These are phyloP conservation scores for Julus scandinavius DNA, from an alignment of 2,888 invertebrate genomes.

Conservation along the genomic window DNA sequence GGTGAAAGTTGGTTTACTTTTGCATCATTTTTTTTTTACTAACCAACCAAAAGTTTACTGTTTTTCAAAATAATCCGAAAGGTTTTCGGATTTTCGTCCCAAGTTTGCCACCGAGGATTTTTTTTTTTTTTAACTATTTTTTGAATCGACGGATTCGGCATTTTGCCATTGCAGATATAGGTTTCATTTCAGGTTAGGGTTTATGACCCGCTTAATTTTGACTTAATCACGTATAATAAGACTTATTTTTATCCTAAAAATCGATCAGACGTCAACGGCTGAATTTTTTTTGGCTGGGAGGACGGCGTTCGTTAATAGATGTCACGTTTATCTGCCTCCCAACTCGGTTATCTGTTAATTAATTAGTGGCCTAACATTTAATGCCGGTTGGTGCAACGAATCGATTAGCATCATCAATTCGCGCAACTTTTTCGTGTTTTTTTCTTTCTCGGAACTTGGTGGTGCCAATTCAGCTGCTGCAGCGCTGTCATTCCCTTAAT, in stretches of 20 bases:
- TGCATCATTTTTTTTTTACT: no score
- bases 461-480: background rate
- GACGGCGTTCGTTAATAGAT: background rate
- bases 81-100: no score
- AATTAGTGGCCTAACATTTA: background rate
- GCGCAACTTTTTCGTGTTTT: background rate
- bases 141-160: no score
- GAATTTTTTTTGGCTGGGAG: background rate
- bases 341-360: slow-evolving; percentile 11
- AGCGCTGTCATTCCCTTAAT: background rate
- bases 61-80: no score
- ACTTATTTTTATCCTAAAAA: background rate
- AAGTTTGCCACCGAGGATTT: no score
- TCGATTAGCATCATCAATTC: background rate
- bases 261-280: background rate
- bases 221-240: background rate
- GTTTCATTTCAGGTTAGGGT: background rate
- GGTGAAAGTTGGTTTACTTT: no score
- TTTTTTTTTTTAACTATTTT: no score
- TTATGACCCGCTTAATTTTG: background rate
- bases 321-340: background rate
- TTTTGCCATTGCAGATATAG: background rate
- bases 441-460: background rate
- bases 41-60: no score
- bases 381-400: background rate